These are phyloP conservation scores for Lutraria lutraria DNA, from an alignment of 2,888 invertebrate genomes.

Conservation along the genomic window DNA sequence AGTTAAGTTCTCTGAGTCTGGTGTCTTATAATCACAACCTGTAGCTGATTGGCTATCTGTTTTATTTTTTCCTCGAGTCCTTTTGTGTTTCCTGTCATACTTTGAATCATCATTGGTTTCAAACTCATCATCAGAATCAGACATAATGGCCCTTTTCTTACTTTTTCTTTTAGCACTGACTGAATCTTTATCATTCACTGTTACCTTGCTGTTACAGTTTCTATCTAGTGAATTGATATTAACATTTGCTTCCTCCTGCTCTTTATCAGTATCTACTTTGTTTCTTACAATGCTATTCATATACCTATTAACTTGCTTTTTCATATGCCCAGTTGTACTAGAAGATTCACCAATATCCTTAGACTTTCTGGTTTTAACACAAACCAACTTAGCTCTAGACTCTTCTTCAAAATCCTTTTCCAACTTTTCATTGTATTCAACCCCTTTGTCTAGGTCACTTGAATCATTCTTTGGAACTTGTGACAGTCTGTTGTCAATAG, in stretches of 20 bases:
- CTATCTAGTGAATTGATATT: conserved; percentile 6
- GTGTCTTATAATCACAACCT: not conserved
- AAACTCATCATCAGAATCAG: conserved; percentile 35
- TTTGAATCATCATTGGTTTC: not conserved
- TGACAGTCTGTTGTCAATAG: conserved; percentile 63
- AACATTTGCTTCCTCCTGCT: not conserved
- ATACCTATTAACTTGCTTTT: conserved; percentile 23
- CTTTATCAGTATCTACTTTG: conserved; percentile 12
- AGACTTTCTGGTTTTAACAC: conserved; percentile 62
- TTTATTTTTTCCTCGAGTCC: not conserved
- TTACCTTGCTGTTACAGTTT: not conserved
- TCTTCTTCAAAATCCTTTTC: not conserved
- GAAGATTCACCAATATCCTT: conserved; percentile 47
- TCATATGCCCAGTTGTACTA: conserved; percentile 14
- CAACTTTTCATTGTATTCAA: not conserved
- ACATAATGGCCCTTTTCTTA: conserved; percentile 30
- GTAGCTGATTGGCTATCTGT: not conserved
- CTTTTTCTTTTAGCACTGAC: conserved; percentile 22
- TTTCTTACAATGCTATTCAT: conserved; percentile 4
- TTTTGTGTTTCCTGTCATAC: conserved; percentile 2
- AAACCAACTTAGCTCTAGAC: conserved; percentile 58
- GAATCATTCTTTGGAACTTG: conserved; percentile 36
- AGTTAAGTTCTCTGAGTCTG: not conserved
- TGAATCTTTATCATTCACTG: not conserved
- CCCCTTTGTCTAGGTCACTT: not conserved